phyloP scores from a whole-genome alignment of 1,140 invertebrate genomes.

The Thalassaphorura encarpata region DNA sequence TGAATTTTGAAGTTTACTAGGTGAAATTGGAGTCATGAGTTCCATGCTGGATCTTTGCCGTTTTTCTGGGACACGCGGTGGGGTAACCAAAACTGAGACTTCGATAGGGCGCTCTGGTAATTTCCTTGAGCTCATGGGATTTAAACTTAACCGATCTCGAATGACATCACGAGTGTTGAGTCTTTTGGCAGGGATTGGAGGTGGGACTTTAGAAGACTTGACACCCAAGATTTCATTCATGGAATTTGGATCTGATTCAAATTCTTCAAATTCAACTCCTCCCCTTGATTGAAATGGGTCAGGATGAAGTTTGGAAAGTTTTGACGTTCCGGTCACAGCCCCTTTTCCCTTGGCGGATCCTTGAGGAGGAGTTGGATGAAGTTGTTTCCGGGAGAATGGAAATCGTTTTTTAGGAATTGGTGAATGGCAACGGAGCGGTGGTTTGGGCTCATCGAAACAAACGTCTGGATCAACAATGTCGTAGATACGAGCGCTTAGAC shows the following conservation, averaged over 20 bases:
- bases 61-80: slow-evolving; percentile 9
- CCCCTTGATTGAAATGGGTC: neutral
- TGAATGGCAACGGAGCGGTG: slow-evolving; percentile 7
- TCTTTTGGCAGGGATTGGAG: neutral
- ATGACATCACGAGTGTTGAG: neutral
- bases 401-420: slow-evolving; percentile 16
- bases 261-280: slow-evolving; percentile 2
- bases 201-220: neutral
- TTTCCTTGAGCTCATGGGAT: neutral
- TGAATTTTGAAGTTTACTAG: neutral
- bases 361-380: neutral
- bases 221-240: slow-evolving; percentile 21
- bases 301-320: neutral
- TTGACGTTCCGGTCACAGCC: neutral
- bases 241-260: slow-evolving; percentile 26
- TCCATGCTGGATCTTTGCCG: slow-evolving; percentile 26
- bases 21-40: slow-evolving; percentile 18
- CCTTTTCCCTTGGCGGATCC: neutral
- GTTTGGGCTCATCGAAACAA: slow-evolving; percentile 4
- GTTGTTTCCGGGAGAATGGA: slow-evolving; percentile 7
- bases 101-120: slow-evolving; percentile 25
- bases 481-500: slow-evolving; percentile 42
- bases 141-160: slow-evolving; percentile 12
- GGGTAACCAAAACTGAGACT: slow-evolving; percentile 28
- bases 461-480: slow-evolving; percentile 26